Percentiles rank a stretch among this genome's conserved stretches.
Evolutionary conservation across 2,888 invertebrate genomes (phyloP).

Genomic region (Eupithecia insigniata): DNA sequence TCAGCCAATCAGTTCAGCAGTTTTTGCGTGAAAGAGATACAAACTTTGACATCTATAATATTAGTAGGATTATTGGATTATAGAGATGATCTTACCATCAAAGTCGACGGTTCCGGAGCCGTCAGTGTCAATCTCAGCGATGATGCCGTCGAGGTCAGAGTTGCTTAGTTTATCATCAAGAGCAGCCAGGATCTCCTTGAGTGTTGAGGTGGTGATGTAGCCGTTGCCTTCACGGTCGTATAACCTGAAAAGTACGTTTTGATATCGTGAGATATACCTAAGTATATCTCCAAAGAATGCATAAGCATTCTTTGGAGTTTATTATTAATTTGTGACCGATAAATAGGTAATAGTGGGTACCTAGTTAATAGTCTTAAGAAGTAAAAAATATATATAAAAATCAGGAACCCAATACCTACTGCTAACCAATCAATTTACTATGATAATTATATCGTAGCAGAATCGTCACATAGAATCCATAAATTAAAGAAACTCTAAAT

Average conservation of each 20-base stretch:
- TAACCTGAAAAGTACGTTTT: constrained; percentile 77
- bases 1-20: no score
- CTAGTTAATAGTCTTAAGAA: not conserved
- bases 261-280: not conserved
- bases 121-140: constrained; percentile 98
- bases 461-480: not conserved
- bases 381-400: no score
- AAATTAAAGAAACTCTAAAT: not conserved
- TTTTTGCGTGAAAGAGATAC: no score
- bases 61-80: no score
- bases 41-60: no score
- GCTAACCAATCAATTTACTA: not conserved
- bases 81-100: constrained; percentile 88
- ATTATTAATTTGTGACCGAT: not conserved
- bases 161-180: constrained; percentile 96
- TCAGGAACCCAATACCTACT: no score
- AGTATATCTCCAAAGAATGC: no score
- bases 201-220: constrained; percentile 94
- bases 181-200: constrained; percentile 96
- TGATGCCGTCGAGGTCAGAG: constrained; percentile 97
- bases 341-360: not conserved
- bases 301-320: not conserved
- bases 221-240: constrained; percentile 98
- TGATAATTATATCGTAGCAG: not conserved
- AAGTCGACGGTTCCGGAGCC: constrained; percentile 99